These are phyloP conservation scores for Mythimna impura DNA, from an alignment of 2,888 invertebrate genomes.

Conservation along the genomic window DNA sequence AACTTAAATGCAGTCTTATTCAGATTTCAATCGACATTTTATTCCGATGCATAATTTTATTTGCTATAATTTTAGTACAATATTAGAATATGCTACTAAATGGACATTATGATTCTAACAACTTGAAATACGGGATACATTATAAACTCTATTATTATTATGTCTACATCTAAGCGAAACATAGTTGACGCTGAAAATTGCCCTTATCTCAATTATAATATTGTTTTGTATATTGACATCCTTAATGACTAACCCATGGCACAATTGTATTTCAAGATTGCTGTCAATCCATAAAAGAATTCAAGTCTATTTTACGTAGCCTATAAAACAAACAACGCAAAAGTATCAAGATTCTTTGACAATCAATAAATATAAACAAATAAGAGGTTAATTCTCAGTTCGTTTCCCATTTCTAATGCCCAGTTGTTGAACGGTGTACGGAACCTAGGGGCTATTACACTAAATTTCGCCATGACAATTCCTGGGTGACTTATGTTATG, in stretches of 20 bases:
- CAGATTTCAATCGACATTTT: slow-evolving; percentile 40
- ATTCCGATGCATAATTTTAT: slow-evolving; percentile 39
- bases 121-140: neutral
- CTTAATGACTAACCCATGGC: neutral
- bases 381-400: slow-evolving; percentile 17
- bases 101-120: slow-evolving; percentile 10
- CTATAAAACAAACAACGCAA: neutral
- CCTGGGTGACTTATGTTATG: slow-evolving; percentile 69
- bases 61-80: slow-evolving; percentile 32
- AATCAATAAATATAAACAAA: slow-evolving; percentile 8
- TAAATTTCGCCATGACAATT: slow-evolving; percentile 72
- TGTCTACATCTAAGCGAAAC: neutral
- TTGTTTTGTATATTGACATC: neutral
- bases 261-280: neutral
- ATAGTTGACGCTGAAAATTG: neutral
- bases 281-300: neutral
- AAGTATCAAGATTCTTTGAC: neutral
- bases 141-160: neutral
- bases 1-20: slow-evolving; percentile 34
- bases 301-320: neutral
- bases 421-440: slow-evolving; percentile 19
- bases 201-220: neutral
- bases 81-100: slow-evolving; percentile 15
- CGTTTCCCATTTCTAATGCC: slow-evolving; percentile 29
- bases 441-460: slow-evolving; percentile 62